Evolutionary conservation across 2,797 vertebrate genomes (phyloP).

Genomic region (Lacerta viridis): DNA sequence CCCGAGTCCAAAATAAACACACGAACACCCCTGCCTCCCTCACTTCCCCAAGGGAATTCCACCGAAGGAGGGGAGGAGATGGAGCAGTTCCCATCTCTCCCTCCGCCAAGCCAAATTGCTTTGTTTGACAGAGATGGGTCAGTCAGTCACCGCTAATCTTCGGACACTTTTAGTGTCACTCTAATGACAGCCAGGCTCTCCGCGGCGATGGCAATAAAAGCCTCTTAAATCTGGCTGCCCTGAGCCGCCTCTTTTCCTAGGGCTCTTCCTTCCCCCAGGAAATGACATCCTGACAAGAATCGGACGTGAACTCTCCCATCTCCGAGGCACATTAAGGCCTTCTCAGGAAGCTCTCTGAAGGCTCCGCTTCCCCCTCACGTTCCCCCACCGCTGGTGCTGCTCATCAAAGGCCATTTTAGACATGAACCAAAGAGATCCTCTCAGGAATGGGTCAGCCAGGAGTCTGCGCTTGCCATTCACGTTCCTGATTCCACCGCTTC

Average conservation of each 20-base stretch:
- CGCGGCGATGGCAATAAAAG: conserved; percentile 63
- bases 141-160: conserved; percentile 59
- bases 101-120: background rate
- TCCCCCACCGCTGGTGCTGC: background rate
- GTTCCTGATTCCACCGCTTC: background rate
- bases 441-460: rapidly evolving
- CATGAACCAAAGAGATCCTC: background rate
- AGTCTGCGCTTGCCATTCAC: background rate
- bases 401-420: background rate
- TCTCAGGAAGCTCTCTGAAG: conserved; percentile 9
- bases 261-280: conserved; percentile 61
- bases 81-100: rapidly evolving
- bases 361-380: background rate
- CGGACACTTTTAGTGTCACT: conserved; percentile 77
- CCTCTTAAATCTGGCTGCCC: conserved; percentile 64
- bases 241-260: conserved; percentile 29
- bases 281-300: conserved; percentile 74
- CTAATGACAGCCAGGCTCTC: conserved; percentile 70
- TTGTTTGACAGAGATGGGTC: conserved; percentile 69
- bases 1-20: background rate
- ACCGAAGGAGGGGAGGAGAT: background rate
- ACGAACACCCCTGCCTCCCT: too few species aligned
- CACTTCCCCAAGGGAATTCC: background rate
- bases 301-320: conserved; percentile 71
- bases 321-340: conserved; percentile 64